A percentile compares a stretch with the other conserved stretches of the same genome.
Evolutionary conservation across 2,888 invertebrate genomes (phyloP).

Genomic region (Mantis religiosa): DNA sequence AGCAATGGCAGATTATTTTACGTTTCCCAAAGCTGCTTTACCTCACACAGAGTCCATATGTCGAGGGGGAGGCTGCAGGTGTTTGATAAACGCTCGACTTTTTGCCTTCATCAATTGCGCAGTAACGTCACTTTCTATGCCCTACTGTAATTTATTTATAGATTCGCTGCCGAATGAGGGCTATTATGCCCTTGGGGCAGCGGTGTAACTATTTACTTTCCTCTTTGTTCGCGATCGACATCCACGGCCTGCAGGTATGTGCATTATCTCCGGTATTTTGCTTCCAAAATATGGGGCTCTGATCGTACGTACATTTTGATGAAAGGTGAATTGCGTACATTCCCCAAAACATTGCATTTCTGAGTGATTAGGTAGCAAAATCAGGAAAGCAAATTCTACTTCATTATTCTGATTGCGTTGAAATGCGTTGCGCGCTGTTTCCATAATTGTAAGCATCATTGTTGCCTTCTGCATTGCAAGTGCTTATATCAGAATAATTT

Average conservation of each 20-base stretch:
- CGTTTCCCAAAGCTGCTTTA: too few species aligned
- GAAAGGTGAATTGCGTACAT: too few species aligned
- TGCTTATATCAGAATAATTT: too few species aligned
- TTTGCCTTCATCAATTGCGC: background rate
- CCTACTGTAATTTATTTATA: background rate
- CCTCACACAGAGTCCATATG: background rate
- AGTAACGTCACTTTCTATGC: background rate
- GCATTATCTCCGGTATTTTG: background rate
- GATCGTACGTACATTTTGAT: background rate
- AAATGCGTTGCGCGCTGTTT: too few species aligned
- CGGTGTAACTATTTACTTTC: background rate
- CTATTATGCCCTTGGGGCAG: background rate
- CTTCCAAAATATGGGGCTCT: background rate
- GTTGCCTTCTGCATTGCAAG: too few species aligned
- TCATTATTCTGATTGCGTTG: too few species aligned
- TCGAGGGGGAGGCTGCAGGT: background rate
- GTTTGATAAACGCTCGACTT: background rate
- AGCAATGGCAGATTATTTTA: background rate
- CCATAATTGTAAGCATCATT: too few species aligned
- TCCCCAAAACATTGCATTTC: too few species aligned
- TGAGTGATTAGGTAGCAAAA: too few species aligned
- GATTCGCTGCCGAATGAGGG: background rate
- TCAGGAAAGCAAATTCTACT: too few species aligned
- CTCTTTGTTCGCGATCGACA: background rate
- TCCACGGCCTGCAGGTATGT: background rate